Evolutionary conservation across 2,888 invertebrate genomes (phyloP).

Genomic region (Cephonodes hylas): DNA sequence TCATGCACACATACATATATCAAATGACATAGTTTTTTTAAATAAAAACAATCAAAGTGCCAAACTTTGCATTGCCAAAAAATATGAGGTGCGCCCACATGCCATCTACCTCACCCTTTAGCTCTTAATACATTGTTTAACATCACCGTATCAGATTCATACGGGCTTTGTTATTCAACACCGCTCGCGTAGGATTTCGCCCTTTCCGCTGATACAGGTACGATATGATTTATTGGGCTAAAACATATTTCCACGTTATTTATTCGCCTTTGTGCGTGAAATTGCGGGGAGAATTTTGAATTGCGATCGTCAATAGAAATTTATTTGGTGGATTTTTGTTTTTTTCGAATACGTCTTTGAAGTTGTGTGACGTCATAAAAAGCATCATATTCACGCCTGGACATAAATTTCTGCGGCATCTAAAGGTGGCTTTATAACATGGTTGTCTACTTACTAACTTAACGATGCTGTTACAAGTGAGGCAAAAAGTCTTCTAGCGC

Average conservation of each 20-base stretch:
- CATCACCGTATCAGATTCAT: neutral
- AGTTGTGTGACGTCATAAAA: too few species aligned
- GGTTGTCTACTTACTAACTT: too few species aligned
- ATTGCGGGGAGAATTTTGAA: neutral
- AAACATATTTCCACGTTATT: conserved; percentile 4
- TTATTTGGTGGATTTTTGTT: neutral
- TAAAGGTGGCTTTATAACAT: too few species aligned
- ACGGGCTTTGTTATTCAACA: neutral
- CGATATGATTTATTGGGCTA: neutral
- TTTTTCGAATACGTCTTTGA: neutral
- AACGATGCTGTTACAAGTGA: too few species aligned
- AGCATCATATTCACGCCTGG: too few species aligned
- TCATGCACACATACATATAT: too few species aligned
- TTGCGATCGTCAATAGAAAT: neutral
- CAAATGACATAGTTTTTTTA: too few species aligned
- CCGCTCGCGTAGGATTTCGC: neutral
- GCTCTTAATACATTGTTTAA: neutral
- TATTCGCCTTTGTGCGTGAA: neutral
- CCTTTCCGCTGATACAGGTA: neutral
- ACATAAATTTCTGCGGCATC: too few species aligned
- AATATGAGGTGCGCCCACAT: neutral
- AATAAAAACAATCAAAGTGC: neutral
- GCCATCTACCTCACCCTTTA: neutral
- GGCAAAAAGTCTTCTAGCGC: too few species aligned
- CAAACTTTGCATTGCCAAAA: neutral